phyloP scores from a whole-genome alignment of 2,888 invertebrate species.

The Luperina nickerlii region DNA sequence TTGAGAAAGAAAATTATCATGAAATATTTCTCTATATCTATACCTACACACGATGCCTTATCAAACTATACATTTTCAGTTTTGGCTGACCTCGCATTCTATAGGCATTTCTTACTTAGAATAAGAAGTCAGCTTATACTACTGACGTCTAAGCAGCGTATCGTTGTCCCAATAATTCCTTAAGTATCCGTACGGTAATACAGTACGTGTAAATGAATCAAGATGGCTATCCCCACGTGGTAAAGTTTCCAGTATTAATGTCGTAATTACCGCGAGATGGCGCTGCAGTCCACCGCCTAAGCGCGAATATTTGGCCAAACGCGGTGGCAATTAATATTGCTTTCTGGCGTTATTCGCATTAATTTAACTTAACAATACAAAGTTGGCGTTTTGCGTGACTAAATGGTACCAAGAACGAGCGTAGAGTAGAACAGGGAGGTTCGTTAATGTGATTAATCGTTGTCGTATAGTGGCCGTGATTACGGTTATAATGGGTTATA shows the following conservation, averaged over 20 bases:
- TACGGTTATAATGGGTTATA: constrained; percentile 55
- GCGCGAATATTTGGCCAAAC: constrained; percentile 77
- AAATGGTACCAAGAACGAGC: constrained; percentile 66
- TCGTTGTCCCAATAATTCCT: background rate
- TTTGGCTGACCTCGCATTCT: background rate
- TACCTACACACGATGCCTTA: too few relatives aligned
- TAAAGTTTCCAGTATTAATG: constrained; percentile 75
- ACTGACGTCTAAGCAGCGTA: background rate
- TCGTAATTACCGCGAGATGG: constrained; percentile 72
- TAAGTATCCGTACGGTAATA: background rate
- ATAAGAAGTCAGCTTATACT: too few relatives aligned
- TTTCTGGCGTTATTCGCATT: constrained; percentile 81
- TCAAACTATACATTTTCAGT: background rate
- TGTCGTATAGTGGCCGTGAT: constrained; percentile 56
- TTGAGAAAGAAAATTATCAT: background rate
- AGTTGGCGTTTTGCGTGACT: constrained; percentile 78
- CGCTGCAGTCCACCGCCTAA: constrained; percentile 67
- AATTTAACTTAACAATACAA: constrained; percentile 85
- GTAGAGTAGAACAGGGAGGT: constrained; percentile 48
- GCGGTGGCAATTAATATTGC: constrained; percentile 81
- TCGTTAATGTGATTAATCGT: constrained; percentile 69
- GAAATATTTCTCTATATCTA: background rate
- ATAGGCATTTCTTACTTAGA: background rate
- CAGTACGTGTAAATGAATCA: constrained; percentile 44
- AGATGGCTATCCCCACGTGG: constrained; percentile 60